Evolutionary conservation across 2,113 vertebrate species (phyloP).

Genomic region (Myotis davidii): DNA sequence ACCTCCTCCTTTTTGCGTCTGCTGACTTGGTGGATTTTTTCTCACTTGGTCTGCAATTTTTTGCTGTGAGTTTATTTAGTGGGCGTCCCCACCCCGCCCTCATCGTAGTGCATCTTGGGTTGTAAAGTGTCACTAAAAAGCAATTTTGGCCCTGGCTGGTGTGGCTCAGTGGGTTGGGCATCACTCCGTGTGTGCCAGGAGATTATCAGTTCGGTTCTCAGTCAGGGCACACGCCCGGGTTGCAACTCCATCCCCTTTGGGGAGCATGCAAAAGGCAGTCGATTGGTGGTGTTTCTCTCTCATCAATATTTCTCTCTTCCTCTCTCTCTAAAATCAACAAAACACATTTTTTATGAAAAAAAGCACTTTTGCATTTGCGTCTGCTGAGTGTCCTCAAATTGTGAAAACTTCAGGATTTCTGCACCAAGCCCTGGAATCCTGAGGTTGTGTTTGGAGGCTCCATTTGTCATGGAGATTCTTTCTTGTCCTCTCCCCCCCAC

Average conservation of each 20-base stretch:
- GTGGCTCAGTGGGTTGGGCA: too few relatives aligned
- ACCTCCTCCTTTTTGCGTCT: not conserved
- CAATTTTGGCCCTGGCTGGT: too few relatives aligned
- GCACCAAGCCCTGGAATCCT: accelerated
- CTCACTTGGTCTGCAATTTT: not conserved
- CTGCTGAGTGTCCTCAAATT: not conserved
- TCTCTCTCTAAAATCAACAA: too few relatives aligned
- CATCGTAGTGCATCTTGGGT: not conserved
- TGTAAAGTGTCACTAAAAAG: not conserved
- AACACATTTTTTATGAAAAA: not conserved
- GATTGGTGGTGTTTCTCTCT: too few relatives aligned
- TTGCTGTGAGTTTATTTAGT: not conserved
- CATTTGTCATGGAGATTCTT: accelerated
- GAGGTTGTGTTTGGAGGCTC: not conserved
- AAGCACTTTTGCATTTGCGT: not conserved
- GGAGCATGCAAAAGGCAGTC: too few relatives aligned
- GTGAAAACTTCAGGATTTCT: not conserved
- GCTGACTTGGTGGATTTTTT: not conserved
- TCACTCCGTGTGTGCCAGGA: too few relatives aligned
- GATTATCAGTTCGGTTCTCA: too few relatives aligned
- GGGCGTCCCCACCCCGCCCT: not conserved
- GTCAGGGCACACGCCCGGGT: too few relatives aligned
- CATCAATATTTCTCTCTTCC: too few relatives aligned
- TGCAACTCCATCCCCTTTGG: too few relatives aligned
- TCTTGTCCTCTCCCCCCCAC: not conserved